These are phyloP conservation scores for Sarcophaga rosellei DNA, from an alignment of 2,888 invertebrate species.

Conservation along the genomic window DNA sequence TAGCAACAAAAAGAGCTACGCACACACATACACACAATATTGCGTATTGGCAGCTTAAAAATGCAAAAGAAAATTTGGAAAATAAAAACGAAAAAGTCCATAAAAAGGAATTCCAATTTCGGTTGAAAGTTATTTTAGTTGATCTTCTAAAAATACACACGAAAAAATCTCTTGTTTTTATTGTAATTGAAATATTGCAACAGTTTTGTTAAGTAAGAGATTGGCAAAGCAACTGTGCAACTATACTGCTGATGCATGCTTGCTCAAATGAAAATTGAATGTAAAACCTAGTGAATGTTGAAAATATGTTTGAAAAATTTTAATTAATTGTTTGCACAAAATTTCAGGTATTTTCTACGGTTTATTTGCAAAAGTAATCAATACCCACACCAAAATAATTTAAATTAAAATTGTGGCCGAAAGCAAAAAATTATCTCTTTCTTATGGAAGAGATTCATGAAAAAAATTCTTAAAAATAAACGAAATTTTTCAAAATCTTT, in stretches of 20 bases:
- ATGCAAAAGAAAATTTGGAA: not conserved
- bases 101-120: constrained; percentile 35
- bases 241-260: too few relatives aligned
- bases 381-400: not conserved
- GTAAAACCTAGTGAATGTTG: not conserved
- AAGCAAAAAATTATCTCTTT: too few relatives aligned
- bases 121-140: constrained; percentile 2
- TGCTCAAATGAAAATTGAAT: not conserved
- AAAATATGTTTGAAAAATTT: not conserved
- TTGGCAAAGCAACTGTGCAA: constrained; percentile 14
- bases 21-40: too few relatives aligned
- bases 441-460: too few relatives aligned
- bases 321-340: constrained; percentile 34
- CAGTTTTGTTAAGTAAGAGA: not conserved
- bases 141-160: not conserved
- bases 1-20: too few relatives aligned
- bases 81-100: not conserved
- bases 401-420: not conserved
- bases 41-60: not conserved
- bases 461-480: too few relatives aligned
- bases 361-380: not conserved
- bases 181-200: not conserved
- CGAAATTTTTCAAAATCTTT: too few relatives aligned
- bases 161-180: not conserved
- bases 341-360: constrained; percentile 14